Evolutionary conservation across 1,140 invertebrate species (phyloP).

Genomic region (Platorchestia sp.): DNA sequence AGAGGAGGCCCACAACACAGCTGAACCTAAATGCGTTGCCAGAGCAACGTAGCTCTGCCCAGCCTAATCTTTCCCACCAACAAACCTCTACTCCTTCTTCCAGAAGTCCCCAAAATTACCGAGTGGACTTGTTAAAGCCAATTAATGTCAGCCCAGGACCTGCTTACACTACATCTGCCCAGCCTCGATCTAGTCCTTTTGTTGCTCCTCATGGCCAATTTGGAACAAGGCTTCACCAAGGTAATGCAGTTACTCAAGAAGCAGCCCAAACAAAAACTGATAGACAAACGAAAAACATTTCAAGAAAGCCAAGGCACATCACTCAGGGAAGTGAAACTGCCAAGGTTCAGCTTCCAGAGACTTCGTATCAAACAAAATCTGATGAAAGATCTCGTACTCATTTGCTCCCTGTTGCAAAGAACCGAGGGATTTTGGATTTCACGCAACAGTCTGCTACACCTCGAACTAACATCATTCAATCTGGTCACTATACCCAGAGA

Average conservation of each 20-base stretch:
- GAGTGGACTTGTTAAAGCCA: slow-evolving; percentile 25
- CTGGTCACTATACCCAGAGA: neutral
- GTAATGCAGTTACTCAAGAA: neutral
- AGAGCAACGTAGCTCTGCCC: neutral
- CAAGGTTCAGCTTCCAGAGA: neutral
- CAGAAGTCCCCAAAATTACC: slow-evolving; percentile 32
- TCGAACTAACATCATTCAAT: neutral
- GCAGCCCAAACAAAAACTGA: neutral
- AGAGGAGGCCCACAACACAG: neutral
- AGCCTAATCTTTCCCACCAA: neutral
- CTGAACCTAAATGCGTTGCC: neutral
- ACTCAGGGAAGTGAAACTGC: neutral
- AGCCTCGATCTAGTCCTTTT: neutral
- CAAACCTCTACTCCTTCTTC: neutral
- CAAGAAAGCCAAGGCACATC: neutral
- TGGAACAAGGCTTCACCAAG: neutral
- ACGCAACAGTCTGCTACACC: neutral
- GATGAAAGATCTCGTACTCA: neutral
- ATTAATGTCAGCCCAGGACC: slow-evolving; percentile 29
- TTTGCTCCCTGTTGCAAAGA: neutral
- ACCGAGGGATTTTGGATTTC: neutral
- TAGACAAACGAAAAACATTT: slow-evolving; percentile 10
- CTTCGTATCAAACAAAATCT: neutral
- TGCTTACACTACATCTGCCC: neutral
- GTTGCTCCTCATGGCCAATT: slow-evolving; percentile 29